Conservation (phyloP, 2,113 vertebrate genomes). For the Bufo gargarizans region DNA sequence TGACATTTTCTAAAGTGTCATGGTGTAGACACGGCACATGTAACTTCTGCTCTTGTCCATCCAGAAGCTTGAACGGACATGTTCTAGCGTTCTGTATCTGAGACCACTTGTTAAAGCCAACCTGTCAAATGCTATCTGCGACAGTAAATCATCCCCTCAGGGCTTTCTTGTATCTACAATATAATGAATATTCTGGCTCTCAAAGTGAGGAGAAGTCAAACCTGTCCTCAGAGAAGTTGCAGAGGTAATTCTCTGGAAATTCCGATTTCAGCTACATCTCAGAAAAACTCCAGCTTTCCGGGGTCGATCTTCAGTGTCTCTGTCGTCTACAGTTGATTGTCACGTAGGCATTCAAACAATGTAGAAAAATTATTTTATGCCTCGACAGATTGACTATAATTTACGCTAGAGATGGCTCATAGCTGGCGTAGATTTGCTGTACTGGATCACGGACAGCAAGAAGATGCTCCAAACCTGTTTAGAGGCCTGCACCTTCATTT, state of each 20-base stretch:
- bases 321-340: too few relatives aligned
- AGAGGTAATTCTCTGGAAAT: neutral
- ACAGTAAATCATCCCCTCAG: neutral
- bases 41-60: neutral
- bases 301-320: too few relatives aligned
- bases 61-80: neutral
- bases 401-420: too few relatives aligned
- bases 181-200: neutral
- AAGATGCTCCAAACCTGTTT: too few relatives aligned
- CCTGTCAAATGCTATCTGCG: neutral
- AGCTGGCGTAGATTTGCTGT: too few relatives aligned
- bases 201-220: neutral
- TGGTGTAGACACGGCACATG: neutral
- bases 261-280: neutral
- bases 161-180: neutral
- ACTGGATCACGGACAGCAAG: too few relatives aligned
- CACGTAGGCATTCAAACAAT: too few relatives aligned
- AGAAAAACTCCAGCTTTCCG: neutral
- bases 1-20: neutral
- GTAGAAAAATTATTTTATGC: too few relatives aligned
- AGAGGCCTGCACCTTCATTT: too few relatives aligned
- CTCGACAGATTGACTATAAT: too few relatives aligned
- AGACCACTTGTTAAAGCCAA: neutral
- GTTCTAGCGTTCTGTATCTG: neutral
- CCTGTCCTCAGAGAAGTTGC: neutral